These are phyloP conservation scores for Lophura nycthemera DNA, from an alignment of 2,113 vertebrate genomes.

Conservation along the genomic window DNA sequence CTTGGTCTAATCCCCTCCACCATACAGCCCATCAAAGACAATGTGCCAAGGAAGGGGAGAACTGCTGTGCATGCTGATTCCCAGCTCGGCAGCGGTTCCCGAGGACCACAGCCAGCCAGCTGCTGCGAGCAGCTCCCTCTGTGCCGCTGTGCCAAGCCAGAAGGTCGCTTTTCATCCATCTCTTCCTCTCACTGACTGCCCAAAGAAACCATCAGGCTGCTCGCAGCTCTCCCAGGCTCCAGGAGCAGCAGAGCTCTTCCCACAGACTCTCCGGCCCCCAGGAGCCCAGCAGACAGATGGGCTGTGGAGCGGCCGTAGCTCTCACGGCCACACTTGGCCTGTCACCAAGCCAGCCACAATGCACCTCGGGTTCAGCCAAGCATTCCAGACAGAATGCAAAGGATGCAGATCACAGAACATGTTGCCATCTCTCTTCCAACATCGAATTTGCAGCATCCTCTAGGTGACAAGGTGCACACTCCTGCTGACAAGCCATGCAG, in stretches of 20 bases:
- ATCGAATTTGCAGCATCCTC: neutral
- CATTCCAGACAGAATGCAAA: neutral
- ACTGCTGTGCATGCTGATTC: slow-evolving; percentile 52
- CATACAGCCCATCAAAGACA: slow-evolving; percentile 49
- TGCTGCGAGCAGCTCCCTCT: slow-evolving; percentile 6
- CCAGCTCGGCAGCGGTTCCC: neutral
- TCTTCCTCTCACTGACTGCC: neutral
- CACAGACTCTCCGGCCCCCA: neutral
- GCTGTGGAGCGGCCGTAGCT: neutral
- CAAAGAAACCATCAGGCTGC: neutral
- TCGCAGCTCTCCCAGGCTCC: neutral
- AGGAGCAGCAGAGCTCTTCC: neutral
- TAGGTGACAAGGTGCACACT: neutral
- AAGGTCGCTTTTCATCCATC: neutral
- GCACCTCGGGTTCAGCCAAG: neutral
- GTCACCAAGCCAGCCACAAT: neutral
- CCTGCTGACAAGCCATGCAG: fast-evolving
- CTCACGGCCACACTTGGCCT: fast-evolving
- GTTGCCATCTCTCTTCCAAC: neutral
- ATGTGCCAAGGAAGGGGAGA: slow-evolving; percentile 44
- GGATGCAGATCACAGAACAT: neutral
- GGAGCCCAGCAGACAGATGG: neutral
- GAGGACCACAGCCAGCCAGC: slow-evolving; percentile 36
- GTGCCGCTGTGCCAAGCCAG: neutral
- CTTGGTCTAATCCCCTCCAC: slow-evolving; percentile 56